A percentile compares a stretch with the other conserved stretches of the same genome.
These are phyloP conservation scores for Allolobophora icterica DNA, from an alignment of 2,888 invertebrate species.

Conservation along the genomic window DNA sequence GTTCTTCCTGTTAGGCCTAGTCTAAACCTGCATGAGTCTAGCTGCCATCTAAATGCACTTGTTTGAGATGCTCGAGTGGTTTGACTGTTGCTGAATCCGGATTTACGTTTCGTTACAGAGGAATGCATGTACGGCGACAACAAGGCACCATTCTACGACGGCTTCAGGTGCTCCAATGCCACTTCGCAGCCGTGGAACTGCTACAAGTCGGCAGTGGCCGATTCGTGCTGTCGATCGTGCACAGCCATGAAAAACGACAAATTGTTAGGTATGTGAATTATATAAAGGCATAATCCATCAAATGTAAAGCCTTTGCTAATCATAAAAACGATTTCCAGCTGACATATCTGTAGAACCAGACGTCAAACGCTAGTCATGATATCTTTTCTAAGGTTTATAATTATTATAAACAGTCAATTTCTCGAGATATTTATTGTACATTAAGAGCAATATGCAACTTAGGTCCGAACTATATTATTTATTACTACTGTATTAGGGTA, in stretches of 20 bases:
- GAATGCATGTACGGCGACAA: conserved; percentile 34
- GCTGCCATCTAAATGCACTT: background rate
- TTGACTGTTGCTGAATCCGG: background rate
- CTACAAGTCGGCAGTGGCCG: background rate
- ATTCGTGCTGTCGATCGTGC: conserved; percentile 29
- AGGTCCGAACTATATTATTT: no score
- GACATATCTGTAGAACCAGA: background rate
- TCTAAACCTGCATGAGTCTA: background rate
- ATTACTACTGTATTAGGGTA: no score
- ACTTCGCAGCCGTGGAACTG: conserved; percentile 25
- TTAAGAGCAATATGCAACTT: no score
- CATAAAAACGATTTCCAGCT: background rate
- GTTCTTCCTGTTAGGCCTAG: background rate
- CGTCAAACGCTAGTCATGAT: background rate
- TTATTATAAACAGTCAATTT: background rate
- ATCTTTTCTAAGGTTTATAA: background rate
- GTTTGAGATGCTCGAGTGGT: background rate
- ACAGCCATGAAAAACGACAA: background rate
- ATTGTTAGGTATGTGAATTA: background rate
- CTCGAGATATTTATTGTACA: no score
- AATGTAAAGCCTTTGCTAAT: no score
- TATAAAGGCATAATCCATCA: no score
- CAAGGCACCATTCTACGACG: conserved; percentile 6
- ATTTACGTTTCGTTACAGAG: background rate
- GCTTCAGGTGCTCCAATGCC: conserved; percentile 20